Evolutionary conservation across 2,888 invertebrate genomes (phyloP), one percentile per base, ranked within the genome.

Genomic region (Neocrepidodera transversa): DNA sequence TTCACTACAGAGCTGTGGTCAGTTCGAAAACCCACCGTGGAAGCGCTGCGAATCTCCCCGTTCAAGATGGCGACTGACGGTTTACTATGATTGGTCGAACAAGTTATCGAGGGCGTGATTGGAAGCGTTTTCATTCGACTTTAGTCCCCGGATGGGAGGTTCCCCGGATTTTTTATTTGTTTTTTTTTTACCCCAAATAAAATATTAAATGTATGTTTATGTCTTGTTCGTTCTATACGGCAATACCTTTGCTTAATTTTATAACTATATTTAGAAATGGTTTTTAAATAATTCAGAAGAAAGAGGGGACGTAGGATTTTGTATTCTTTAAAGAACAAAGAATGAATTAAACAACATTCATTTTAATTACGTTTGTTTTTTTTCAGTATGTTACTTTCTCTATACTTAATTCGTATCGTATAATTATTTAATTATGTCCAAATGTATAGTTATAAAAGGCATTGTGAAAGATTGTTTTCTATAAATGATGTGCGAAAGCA

Each of bases 121-220:
- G n/a, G 36, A 10, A 5, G 14, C 55, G 64, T 69, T n/a, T 67
- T 68, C 58, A 65, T 68, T 64, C 49, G 63, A 58, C 53, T 60
- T 57, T 63, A 61, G 60, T 60, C 61, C 52, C 47, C 38, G 14
- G 32, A 62, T 58, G 64, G 67, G 67, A 57, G 68, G 63, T 63
- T 57, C 49, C 60, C 60, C 64, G 56, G 66, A 68, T 68, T 71
- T 71, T 72, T 62, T 63, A 68, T 68, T 69, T 67, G 68, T 69
- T 68, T 64, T 72, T 72, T 66, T 67, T 68, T 69, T 70, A 71
- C 67, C 62, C 63, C 66, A 71, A 74, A 76, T 76, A 72, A 75
- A 75, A 75, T 75, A 75, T 75, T 74, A 76, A 77, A 76, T 72
- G 74, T 72, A 75, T 75, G 74, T 74, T 74, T 73, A 72, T 72